Conservation (phyloP, 2,113 vertebrate species). For the Pluvianellus socialis region DNA sequence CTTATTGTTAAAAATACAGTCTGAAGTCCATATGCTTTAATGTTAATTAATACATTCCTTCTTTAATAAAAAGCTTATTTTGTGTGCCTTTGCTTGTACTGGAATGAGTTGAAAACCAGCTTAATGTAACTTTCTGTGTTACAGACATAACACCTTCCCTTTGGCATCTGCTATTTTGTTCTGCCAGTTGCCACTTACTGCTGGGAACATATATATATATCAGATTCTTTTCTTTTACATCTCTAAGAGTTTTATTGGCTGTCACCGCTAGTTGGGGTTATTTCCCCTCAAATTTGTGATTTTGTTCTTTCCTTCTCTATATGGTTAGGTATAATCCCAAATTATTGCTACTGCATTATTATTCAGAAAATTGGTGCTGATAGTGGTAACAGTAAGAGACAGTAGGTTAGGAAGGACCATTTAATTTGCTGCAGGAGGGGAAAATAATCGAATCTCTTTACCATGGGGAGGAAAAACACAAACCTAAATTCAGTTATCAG, state of each 20-base stretch:
- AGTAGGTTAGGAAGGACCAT: not conserved
- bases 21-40: not conserved
- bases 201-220: not conserved
- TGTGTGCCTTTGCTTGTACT: not conserved
- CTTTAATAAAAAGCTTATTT: not conserved
- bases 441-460: not conserved
- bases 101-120: not conserved
- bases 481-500: not conserved
- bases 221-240: not conserved
- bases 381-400: not conserved
- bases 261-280: not conserved
- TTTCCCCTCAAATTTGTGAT: not conserved
- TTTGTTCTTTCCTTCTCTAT: not conserved
- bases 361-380: not conserved
- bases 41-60: not conserved
- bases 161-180: conserved; percentile 22
- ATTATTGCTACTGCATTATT: not conserved
- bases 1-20: not conserved
- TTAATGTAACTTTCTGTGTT: conserved; percentile 1
- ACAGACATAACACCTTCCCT: not conserved
- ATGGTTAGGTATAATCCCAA: not conserved
- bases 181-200: conserved; percentile 24
- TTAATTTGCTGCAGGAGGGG: not conserved
- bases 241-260: not conserved
- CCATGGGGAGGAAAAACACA: not conserved